phyloP scores from a whole-genome alignment of 1,140 invertebrate genomes.

The Manduca sexta region DNA sequence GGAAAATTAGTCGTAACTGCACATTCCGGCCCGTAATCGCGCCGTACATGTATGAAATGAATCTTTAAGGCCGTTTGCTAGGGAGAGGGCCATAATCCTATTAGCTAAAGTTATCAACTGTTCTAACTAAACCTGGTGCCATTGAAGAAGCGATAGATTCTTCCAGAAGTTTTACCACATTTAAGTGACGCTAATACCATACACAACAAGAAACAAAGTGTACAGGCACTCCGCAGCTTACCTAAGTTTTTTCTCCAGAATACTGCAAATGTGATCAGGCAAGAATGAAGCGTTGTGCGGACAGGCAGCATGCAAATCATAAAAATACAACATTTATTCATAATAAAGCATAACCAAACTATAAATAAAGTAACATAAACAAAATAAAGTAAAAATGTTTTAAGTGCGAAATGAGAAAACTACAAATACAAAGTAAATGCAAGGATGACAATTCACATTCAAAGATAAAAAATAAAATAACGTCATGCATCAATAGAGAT shows the following conservation, averaged over 20 bases:
- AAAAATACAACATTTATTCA: constrained; percentile 62
- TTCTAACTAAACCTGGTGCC: neutral
- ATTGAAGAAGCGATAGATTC: too few species aligned
- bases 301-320: constrained; percentile 70
- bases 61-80: too few species aligned
- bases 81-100: too few species aligned
- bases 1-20: too few species aligned
- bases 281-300: constrained; percentile 70
- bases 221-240: constrained; percentile 68
- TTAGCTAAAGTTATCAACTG: too few species aligned
- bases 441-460: neutral
- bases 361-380: neutral
- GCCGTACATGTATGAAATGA: too few species aligned
- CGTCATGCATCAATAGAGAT: neutral
- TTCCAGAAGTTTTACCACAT: too few species aligned
- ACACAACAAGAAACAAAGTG: too few species aligned
- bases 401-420: neutral
- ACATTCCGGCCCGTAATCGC: too few species aligned
- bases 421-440: constrained; percentile 2
- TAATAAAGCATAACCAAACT: constrained; percentile 10
- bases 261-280: constrained; percentile 75
- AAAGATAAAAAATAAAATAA: neutral
- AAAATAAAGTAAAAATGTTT: neutral
- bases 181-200: too few species aligned
- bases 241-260: constrained; percentile 86